Evolutionary conservation across 2,113 vertebrate species (phyloP), one percentile per base, ranked within the genome.

Genomic region (Channa maculata): DNA sequence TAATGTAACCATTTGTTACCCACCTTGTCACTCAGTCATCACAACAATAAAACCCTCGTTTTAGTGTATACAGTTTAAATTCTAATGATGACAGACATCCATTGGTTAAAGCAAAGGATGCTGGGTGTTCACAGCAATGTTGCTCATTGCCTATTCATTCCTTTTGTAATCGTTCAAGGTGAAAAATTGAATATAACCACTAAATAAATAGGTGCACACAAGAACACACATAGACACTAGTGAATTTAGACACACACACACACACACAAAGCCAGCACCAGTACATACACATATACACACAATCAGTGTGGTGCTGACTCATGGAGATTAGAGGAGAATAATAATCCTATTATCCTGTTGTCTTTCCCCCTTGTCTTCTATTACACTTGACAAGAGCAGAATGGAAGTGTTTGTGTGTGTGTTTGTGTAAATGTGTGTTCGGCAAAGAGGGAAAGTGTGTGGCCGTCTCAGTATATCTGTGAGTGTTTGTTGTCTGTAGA

Each of bases 311-410:
- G 48, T 68, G 83, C 89, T 89, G 91, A 92, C 72, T 92, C 85
- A 83, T 63, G 65, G 79, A 91, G 88, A 89, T 88, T 82, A 91
- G 76, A 84, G 64, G 79, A 84, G 80, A 92, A 88, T 84, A 86
- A 81, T 90, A 90, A 90, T 92, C 84, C 83, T 75, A 83, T 91
- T 91, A 90, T 89, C 69, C 83, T 88, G 82, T 87, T 87, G 80
- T 85, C 84, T 87, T 81, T 84, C 57, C 55, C 37, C 50, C 13
- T 51, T 85, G 83, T 86, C 73, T 90, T 86, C 75, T 75, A 77
- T 87, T 90, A 69, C 59, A 80, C 75, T 77, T 69, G 79, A 83
- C 81, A 73, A 59, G 69, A 75, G 52, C 37, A 70, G 73, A 76
- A 77, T 57, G 55, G 14, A 76, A 44, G 71, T 65, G 76, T 52